phyloP scores from a whole-genome alignment of 2,797 vertebrate species.

The Phylloscopus collybita region DNA sequence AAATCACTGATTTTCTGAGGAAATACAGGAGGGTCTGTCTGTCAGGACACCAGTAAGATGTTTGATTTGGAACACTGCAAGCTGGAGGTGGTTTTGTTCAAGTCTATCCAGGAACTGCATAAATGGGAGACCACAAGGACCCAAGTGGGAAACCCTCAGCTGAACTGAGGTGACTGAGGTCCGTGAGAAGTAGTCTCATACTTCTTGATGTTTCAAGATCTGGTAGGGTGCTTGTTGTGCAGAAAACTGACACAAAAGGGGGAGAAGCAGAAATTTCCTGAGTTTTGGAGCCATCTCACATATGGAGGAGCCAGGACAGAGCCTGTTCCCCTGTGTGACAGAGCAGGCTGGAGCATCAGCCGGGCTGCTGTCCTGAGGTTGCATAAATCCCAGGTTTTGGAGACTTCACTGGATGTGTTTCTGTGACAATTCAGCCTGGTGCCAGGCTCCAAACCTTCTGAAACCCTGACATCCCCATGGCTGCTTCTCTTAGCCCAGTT shows the following conservation, averaged over 20 bases:
- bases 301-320: not conserved
- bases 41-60: not conserved
- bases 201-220: not conserved
- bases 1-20: not conserved
- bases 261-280: not conserved
- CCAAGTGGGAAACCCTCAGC: rapidly evolving
- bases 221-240: not conserved
- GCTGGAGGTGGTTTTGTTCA: not conserved
- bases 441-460: not conserved
- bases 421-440: not conserved
- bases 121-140: not conserved
- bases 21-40: not conserved
- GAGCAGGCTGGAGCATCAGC: not conserved
- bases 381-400: not conserved
- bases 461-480: not conserved
- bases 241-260: not conserved
- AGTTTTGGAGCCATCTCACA: not conserved
- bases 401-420: not conserved
- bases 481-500: not conserved
- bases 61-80: not conserved
- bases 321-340: not conserved
- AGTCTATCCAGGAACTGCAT: not conserved
- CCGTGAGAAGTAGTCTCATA: not conserved
- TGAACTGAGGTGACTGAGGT: not conserved
- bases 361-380: not conserved